A percentile compares a stretch with the other conserved stretches of the same genome.
phyloP scores from a whole-genome alignment of 1,140 invertebrate species.

The Saccostrea echinata region DNA sequence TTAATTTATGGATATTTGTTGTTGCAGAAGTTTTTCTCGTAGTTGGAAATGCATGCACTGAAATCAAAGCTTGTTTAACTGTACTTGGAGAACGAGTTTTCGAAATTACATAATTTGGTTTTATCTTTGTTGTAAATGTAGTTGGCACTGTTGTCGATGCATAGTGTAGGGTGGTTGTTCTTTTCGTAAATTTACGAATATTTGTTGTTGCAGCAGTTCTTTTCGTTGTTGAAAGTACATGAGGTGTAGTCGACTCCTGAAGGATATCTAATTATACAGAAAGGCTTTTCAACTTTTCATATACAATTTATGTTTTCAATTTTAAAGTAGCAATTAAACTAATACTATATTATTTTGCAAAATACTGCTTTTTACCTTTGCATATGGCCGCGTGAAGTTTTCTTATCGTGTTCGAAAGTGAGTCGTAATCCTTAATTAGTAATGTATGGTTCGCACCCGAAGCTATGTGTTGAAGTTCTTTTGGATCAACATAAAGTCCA shows the following conservation, averaged over 20 bases:
- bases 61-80: no score
- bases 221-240: not conserved
- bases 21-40: not conserved
- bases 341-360: no score
- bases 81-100: no score
- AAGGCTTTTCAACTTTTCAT: not conserved
- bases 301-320: not conserved
- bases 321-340: not conserved
- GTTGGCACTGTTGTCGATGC: not conserved
- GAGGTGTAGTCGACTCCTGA: not conserved
- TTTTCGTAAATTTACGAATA: not conserved
- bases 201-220: not conserved
- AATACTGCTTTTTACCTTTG: constrained; percentile 21
- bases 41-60: not conserved
- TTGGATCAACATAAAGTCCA: not conserved
- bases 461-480: not conserved
- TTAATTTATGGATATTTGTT: not conserved
- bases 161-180: not conserved
- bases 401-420: not conserved
- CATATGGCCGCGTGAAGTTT: not conserved
- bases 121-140: not conserved
- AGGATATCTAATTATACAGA: not conserved
- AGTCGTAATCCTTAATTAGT: not conserved
- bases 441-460: not conserved
- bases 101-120: no score